Percentiles rank a stretch among this genome's conserved stretches.
phyloP scores from a whole-genome alignment of 1,140 invertebrate species.

The Bathynomus jamesi region DNA sequence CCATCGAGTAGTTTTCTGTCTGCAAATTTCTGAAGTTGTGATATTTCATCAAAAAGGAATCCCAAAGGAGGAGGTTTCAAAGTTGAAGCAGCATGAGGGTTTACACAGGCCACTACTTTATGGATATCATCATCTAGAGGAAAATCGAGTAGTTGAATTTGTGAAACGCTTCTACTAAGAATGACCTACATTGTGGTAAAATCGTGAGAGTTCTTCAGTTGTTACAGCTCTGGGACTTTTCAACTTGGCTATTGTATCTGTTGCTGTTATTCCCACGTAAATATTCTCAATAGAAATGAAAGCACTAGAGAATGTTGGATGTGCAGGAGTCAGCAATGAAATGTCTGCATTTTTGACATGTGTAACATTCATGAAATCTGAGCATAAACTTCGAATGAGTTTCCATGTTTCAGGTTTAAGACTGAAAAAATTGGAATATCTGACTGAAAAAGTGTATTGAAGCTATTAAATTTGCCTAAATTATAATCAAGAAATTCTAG shows the following conservation, averaged over 20 bases:
- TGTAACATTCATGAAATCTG: conserved; percentile 29
- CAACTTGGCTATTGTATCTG: not conserved
- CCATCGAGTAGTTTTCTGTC: too few relatives aligned
- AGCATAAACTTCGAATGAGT: conserved; percentile 23
- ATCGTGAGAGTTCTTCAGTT: not conserved
- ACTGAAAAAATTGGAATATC: conserved; percentile 36
- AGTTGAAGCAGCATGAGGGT: not conserved
- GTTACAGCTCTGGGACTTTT: not conserved
- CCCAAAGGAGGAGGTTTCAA: not conserved
- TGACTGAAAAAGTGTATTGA: conserved; percentile 41
- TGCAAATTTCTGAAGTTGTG: too few relatives aligned
- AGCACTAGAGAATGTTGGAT: conserved; percentile 15
- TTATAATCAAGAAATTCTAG: conserved; percentile 42
- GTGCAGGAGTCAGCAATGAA: conserved; percentile 4
- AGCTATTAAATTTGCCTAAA: too few relatives aligned
- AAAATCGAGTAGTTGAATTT: not conserved
- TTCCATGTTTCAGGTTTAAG: conserved; percentile 36
- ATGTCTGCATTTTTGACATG: conserved; percentile 26
- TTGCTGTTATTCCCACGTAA: not conserved
- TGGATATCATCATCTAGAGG: not conserved
- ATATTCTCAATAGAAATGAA: conserved; percentile 6
- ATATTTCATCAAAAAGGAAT: too few relatives aligned
- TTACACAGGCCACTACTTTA: too few relatives aligned
- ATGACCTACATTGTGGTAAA: not conserved
- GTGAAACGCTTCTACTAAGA: not conserved